These are phyloP conservation scores for Anorthoa munda DNA, from an alignment of 2,888 invertebrate species.

Conservation along the genomic window DNA sequence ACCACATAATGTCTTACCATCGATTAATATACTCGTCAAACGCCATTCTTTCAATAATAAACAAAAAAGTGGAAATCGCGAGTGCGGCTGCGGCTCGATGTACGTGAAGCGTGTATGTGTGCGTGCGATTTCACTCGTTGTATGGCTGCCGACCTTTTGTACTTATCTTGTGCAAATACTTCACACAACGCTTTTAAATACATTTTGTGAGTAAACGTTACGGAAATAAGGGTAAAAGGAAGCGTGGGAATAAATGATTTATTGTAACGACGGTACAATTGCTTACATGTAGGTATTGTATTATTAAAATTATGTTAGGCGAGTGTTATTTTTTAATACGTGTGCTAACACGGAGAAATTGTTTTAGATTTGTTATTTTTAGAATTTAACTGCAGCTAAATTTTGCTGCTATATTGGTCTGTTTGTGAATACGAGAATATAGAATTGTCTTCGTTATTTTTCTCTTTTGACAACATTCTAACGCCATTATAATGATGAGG, in stretches of 20 bases:
- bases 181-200: conserved; percentile 45
- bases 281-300: conserved; percentile 32
- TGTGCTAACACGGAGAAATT: conserved; percentile 9
- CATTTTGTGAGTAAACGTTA: conserved; percentile 52
- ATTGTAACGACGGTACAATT: conserved; percentile 56
- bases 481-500: conserved; percentile 9
- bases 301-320: conserved; percentile 29
- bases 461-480: neutral
- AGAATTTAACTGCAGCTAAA: conserved; percentile 11
- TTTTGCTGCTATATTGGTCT: conserved; percentile 8
- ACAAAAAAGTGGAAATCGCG: neutral
- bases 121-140: neutral
- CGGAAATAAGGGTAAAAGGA: conserved; percentile 34
- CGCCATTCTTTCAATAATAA: too few species aligned
- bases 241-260: conserved; percentile 47
- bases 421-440: conserved; percentile 3
- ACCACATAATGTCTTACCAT: too few species aligned
- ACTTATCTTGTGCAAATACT: conserved; percentile 14
- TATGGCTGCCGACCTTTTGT: neutral
- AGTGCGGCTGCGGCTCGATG: neutral
- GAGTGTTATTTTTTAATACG: conserved; percentile 39
- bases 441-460: neutral
- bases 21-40: too few species aligned
- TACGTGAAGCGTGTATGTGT: neutral
- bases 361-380: conserved; percentile 24